Base-by-base conservation (phyloP, 1,140 invertebrate species). In the Drosophila yakuba region DNA sequence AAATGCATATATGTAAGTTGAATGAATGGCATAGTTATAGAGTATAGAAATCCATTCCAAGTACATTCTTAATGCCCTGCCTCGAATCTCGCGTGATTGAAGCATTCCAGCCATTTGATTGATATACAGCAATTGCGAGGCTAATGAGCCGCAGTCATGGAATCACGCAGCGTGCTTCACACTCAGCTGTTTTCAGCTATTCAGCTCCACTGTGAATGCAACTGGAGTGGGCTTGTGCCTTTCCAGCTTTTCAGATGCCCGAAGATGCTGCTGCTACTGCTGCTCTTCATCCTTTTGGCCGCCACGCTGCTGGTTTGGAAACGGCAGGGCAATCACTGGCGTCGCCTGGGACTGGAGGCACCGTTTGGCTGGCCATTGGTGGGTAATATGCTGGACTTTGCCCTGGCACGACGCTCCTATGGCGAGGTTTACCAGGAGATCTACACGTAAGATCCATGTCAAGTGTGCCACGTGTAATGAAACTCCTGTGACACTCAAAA, bases 321-420 rank as follows among this genome's bases (percentile, higher is more conserved):
- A 14, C 48, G 63, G 45, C 55, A 44, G 0, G 32, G 64, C 12
- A 44, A 44, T 38, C 47, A 64, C 44, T 90, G 85, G 84, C 47
- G 39, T 5, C 57, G 78, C 0, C 25, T 67, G 10, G 78, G 83
- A 2, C 15, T 90, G 0, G 15, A 11, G 10, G 80, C 78, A 23
- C 85, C 83, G 0, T 11, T 5, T 1, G 78, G 80, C 17, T 66
- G 64, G 41, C 80, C 78, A 0, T 20, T 90, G 17, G 62, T 85
- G 6, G 86, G 86, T 0, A 90, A 80, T 15, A 89, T 90, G 86
- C 4, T 44, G 7, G 10, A 67, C 25, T 90, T 79, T 55, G 57
- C 58, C 0, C 15, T 71, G 12, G 75, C 61, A 0, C 17, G 15
- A 1, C 39, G 64, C 1, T 83, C 86, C 14, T 85, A 85, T 35